Base-by-base conservation (phyloP, 2,797 vertebrate species). In the Poeciliopsis paucimaculata region DNA sequence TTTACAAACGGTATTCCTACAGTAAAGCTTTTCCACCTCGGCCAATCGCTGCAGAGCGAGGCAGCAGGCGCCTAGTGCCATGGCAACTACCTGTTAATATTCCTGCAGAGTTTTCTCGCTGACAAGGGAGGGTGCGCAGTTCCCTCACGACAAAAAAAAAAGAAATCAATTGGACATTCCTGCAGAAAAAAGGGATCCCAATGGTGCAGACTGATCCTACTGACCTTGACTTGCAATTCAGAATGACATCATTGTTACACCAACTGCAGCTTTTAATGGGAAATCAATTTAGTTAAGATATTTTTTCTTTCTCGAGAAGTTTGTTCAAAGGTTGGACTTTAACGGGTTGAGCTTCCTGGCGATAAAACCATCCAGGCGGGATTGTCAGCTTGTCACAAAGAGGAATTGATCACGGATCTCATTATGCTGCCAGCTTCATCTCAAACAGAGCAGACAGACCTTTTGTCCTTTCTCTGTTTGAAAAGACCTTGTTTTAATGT, bases 31-130 rank as follows among this genome's bases (percentile, higher is more conserved):
- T 83, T 36, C 73, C 76, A 71, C 80, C 86, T 83, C 88, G 83
- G 81, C 93, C 95, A 95, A 95, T 95, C 89, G 23, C 86, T 12
- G n/a, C 31, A 68, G 86, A 53, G 77, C 87, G 90, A 88, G 90
- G 93, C 91, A 93, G 90, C 92, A 90, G 92, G 86, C 82, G 83
- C 92, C 87, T 94, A 95, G 96, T 95, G 95, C 95, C 91, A 95
- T 96, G 94, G 95, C 80, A 90, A 96, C 95, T 93, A 90, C 92
- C 92, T 94, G 94, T 96, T 96, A 95, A 95, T 95, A 96, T 96
- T 95, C 95, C 73, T 70, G 80, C 83, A 82, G 90, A 94, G 95
- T 95, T 95, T 94, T 85, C 86, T 86, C 87, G 72, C 88, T 79
- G 91, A 86, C 86, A 77, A 87, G 83, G 87, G 87, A 87, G 89